Evolutionary conservation across 2,888 invertebrate genomes (phyloP).

Genomic region (Masnerella sp.): DNA sequence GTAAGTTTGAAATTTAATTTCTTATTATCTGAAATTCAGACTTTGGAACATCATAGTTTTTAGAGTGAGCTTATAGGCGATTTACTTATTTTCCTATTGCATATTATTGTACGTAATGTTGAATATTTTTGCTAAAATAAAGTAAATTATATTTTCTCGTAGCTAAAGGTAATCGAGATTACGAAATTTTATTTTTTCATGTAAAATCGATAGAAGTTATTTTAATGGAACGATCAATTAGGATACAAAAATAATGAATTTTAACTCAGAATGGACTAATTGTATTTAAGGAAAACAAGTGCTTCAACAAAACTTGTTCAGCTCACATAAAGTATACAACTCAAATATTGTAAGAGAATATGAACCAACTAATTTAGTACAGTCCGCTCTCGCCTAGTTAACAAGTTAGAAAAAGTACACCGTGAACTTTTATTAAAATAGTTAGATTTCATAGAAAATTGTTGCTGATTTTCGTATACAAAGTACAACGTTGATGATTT

Average conservation of each 20-base stretch:
- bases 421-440: conserved; percentile 34
- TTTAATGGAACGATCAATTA: not conserved
- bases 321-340: conserved; percentile 63
- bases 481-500: too few species aligned
- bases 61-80: conserved; percentile 24
- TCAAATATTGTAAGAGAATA: conserved; percentile 65
- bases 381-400: too few species aligned
- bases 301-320: conserved; percentile 31
- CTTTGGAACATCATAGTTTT: too few species aligned
- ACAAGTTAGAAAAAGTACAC: too few species aligned
- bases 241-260: not conserved
- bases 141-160: not conserved
- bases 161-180: too few species aligned
- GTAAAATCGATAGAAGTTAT: conserved; percentile 61
- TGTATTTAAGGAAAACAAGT: conserved; percentile 68
- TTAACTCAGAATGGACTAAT: conserved; percentile 30
- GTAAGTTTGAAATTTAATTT: too few species aligned
- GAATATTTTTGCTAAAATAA: not conserved
- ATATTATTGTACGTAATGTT: conserved; percentile 13
- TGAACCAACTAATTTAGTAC: not conserved
- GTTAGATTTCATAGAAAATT: too few species aligned
- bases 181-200: conserved; percentile 16
- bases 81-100: conserved; percentile 54
- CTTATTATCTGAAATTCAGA: too few species aligned
- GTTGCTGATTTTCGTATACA: too few species aligned